Conservation (phyloP, 1,140 invertebrate species). For the Drosophila ironensis region DNA sequence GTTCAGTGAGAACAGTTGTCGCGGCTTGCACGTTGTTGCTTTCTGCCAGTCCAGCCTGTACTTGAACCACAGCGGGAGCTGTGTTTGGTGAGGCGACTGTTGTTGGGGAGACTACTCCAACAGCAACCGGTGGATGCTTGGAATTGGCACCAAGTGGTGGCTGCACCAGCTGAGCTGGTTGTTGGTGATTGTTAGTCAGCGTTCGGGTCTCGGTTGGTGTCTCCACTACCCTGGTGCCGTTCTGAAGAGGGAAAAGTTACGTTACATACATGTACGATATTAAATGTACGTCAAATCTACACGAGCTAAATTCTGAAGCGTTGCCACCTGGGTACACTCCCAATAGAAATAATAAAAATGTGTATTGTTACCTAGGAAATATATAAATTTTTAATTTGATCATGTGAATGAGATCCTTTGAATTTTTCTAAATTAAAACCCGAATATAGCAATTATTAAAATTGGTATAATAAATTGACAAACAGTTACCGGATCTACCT, state of each 20-base stretch:
- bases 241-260: slow-evolving; percentile 21
- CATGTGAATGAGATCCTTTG: too few relatives aligned
- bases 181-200: slow-evolving; percentile 53
- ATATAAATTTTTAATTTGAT: too few relatives aligned
- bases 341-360: not conserved
- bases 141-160: slow-evolving; percentile 55
- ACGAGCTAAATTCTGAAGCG: too few relatives aligned
- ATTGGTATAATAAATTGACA: too few relatives aligned
- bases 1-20: slow-evolving; percentile 19
- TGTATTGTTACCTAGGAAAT: too few relatives aligned
- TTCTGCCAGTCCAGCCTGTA: slow-evolving; percentile 44
- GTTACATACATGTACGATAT: not conserved
- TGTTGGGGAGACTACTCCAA: slow-evolving; percentile 27
- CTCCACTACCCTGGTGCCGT: slow-evolving; percentile 59
- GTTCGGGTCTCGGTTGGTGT: slow-evolving; percentile 57
- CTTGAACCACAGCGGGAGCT: too few relatives aligned
- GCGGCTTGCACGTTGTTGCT: slow-evolving; percentile 18
- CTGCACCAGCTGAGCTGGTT: slow-evolving; percentile 33
- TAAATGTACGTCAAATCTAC: too few relatives aligned
- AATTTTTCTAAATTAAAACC: too few relatives aligned
- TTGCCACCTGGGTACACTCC: too few relatives aligned
- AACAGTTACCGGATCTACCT: too few relatives aligned
- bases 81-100: slow-evolving; percentile 26
- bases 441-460: too few relatives aligned
- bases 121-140: slow-evolving; percentile 21